Evolutionary conservation across 2,797 vertebrate species (phyloP).

Genomic region (Petrocephalus schoutedeni): DNA sequence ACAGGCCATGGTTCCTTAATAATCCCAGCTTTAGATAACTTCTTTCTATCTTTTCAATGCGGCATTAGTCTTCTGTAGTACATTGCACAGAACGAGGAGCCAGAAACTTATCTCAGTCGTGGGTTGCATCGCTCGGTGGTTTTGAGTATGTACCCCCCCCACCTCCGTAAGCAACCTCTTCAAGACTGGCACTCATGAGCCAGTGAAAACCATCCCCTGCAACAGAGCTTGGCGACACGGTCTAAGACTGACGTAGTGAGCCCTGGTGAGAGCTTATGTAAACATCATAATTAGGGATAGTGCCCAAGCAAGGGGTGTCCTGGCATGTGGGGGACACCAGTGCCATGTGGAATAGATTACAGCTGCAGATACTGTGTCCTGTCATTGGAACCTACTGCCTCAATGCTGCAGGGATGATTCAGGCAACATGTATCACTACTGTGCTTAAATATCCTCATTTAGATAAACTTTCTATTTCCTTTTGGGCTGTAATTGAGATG

Average conservation of each 20-base stretch:
- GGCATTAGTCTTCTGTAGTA: background rate
- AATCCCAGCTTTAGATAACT: background rate
- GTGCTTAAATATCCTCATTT: background rate
- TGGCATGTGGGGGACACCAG: background rate
- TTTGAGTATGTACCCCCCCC: background rate
- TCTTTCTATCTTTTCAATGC: background rate
- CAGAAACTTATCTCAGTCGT: background rate
- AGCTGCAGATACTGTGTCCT: background rate
- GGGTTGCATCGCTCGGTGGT: background rate
- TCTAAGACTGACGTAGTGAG: background rate
- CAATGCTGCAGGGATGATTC: background rate
- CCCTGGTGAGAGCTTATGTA: background rate
- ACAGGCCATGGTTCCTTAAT: background rate
- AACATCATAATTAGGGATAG: background rate
- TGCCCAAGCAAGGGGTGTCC: conserved; percentile 27
- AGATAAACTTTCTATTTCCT: conserved; percentile 2
- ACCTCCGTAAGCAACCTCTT: background rate
- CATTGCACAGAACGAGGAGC: background rate
- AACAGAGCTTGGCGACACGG: conserved; percentile 2
- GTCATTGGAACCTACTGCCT: background rate
- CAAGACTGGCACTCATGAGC: background rate
- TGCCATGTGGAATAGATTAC: background rate
- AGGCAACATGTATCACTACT: background rate
- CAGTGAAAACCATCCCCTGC: conserved; percentile 16
- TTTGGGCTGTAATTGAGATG: background rate